These are phyloP conservation scores for Amphibalanus amphitrite DNA, from an alignment of 1,140 invertebrate species.

Conservation along the genomic window DNA sequence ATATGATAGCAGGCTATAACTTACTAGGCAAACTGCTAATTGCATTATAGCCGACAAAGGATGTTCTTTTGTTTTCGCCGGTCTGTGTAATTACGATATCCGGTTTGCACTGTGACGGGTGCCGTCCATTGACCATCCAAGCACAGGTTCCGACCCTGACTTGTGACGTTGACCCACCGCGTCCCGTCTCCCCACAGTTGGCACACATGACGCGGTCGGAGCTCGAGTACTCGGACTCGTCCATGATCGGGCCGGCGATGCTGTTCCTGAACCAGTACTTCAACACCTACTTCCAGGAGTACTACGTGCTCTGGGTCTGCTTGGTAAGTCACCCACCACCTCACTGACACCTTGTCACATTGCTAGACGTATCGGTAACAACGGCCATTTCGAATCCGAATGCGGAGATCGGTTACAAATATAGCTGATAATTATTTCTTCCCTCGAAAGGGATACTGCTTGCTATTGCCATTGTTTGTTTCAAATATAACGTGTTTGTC, in stretches of 20 bases:
- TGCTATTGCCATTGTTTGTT: slow-evolving; percentile 16
- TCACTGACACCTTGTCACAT: slow-evolving; percentile 5
- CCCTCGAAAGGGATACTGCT: not conserved
- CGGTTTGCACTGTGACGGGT: no score
- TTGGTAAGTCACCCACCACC: slow-evolving; percentile 49
- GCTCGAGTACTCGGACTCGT: slow-evolving; percentile 88
- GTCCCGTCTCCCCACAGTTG: slow-evolving; percentile 43
- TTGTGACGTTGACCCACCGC: no score
- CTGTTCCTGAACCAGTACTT: slow-evolving; percentile 98
- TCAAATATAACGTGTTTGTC: not conserved
- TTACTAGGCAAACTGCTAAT: no score
- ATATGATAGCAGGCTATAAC: no score
- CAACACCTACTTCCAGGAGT: slow-evolving; percentile 78
- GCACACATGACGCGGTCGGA: slow-evolving; percentile 99
- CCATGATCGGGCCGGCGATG: slow-evolving; percentile 74
- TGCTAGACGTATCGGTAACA: slow-evolving; percentile 4
- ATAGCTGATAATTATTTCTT: slow-evolving; percentile 3
- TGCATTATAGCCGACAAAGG: no score
- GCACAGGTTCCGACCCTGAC: no score
- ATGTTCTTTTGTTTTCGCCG: no score
- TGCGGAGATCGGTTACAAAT: not conserved
- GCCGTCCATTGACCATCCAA: no score
- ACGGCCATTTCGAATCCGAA: not conserved
- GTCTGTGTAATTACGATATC: no score
- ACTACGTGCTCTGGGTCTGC: slow-evolving; percentile 73